These are phyloP conservation scores for Drosophila setosimentum DNA, from an alignment of 2,888 invertebrate species.

Conservation along the genomic window DNA sequence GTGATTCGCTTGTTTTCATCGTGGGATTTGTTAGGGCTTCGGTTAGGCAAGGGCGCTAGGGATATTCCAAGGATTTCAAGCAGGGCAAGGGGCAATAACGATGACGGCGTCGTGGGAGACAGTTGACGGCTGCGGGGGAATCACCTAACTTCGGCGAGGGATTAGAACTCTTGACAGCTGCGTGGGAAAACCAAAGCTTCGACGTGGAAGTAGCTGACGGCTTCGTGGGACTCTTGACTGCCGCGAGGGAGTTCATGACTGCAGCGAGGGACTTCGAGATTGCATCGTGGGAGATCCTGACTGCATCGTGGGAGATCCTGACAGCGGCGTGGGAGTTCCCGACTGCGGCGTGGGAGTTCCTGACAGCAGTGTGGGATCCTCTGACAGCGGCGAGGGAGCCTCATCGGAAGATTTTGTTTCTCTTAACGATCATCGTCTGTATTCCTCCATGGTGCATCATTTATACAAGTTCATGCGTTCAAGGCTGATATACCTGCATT, in stretches of 20 bases:
- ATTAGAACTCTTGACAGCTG: constrained; percentile 54
- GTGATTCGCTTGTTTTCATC: constrained; percentile 39
- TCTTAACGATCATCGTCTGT: constrained; percentile 62
- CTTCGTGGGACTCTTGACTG: constrained; percentile 38
- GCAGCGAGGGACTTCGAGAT: constrained; percentile 19
- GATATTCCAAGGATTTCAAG: constrained; percentile 24
- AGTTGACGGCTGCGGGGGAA: constrained; percentile 68
- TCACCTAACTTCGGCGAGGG: constrained; percentile 62
- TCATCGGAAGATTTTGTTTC: constrained; percentile 20
- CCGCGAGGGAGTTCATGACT: constrained; percentile 48
- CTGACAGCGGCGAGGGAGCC: constrained; percentile 67
- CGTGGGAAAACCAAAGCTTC: constrained; percentile 55
- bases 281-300: constrained; percentile 45
- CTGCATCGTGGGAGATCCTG: constrained; percentile 63
- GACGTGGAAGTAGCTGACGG: constrained; percentile 36
- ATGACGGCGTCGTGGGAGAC: constrained; percentile 40
- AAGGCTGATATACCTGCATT: constrained; percentile 72
- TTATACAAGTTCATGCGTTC: constrained; percentile 47
- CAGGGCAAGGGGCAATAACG: constrained; percentile 3
- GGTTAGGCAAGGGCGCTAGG: constrained; percentile 75
- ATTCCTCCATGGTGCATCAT: constrained; percentile 43
- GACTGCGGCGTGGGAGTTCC: constrained; percentile 30
- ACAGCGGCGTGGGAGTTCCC: constrained; percentile 64
- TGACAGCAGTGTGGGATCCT: constrained; percentile 15
- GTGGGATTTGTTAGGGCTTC: constrained; percentile 71